phyloP scores from a whole-genome alignment of 1,140 invertebrate genomes.

The Asbolus verrucosus region DNA sequence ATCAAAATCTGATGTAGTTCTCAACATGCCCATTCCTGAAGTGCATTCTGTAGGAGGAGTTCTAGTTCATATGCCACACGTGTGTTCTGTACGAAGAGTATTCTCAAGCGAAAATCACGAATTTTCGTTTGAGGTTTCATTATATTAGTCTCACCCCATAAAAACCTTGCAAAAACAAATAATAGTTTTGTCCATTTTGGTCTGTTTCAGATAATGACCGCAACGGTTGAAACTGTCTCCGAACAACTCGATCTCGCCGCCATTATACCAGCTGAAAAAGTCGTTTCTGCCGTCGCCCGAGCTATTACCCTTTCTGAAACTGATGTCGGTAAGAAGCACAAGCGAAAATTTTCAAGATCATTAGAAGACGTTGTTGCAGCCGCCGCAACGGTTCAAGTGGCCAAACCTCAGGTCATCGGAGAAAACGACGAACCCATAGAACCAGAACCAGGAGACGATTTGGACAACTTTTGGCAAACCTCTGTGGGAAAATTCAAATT shows the following conservation, averaged over 20 bases:
- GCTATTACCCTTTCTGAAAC: constrained; percentile 90
- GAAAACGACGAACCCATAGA: constrained; percentile 77
- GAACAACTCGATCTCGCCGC: constrained; percentile 87
- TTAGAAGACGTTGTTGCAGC: constrained; percentile 64
- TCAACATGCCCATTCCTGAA: constrained; percentile 75
- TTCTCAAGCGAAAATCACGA: constrained; percentile 55
- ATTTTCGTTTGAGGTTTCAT: constrained; percentile 54
- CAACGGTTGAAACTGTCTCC: constrained; percentile 91
- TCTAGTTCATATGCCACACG: constrained; percentile 90
- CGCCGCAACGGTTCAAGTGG: constrained; percentile 74
- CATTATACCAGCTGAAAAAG: constrained; percentile 85
- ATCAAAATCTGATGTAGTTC: constrained; percentile 72
- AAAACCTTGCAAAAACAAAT: constrained; percentile 9
- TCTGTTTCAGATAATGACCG: constrained; percentile 85
- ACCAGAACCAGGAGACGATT: constrained; percentile 76
- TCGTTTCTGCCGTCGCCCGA: constrained; percentile 83
- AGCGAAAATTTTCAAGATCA: constrained; percentile 3
- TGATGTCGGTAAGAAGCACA: constrained; percentile 78
- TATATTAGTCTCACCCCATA: constrained; percentile 29
- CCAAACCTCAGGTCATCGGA: constrained; percentile 74
- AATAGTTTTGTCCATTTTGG: constrained; percentile 36
- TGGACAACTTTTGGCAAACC: constrained; percentile 90
- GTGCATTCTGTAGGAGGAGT: constrained; percentile 84
- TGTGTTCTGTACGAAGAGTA: constrained; percentile 72
- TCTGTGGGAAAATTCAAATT: constrained; percentile 94